Conservation (phyloP, 2,797 vertebrate genomes). For the Acanthurus tractus region DNA sequence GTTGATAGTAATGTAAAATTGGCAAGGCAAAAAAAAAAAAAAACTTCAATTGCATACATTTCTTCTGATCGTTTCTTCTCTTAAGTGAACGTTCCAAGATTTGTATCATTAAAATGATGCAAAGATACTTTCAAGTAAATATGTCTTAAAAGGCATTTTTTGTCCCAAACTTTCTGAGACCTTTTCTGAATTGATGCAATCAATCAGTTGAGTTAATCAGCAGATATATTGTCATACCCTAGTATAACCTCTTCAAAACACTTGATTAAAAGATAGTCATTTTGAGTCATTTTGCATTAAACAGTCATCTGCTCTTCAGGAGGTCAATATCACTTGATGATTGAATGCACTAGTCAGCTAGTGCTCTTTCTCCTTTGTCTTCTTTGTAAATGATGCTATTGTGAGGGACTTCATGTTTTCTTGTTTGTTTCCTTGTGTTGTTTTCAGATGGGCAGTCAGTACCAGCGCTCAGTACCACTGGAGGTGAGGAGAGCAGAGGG, state of each 20-base stretch:
- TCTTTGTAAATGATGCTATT: slow-evolving; percentile 52
- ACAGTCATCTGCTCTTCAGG: slow-evolving; percentile 28
- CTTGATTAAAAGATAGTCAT: slow-evolving; percentile 19
- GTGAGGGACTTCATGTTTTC: slow-evolving; percentile 45
- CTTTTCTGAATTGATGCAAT: neutral
- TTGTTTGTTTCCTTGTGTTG: slow-evolving; percentile 22
- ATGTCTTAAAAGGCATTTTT: neutral
- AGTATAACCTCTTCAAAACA: neutral
- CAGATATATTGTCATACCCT: neutral
- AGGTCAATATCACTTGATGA: slow-evolving; percentile 26
- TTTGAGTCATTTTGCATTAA: slow-evolving; percentile 12
- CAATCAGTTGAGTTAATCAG: neutral
- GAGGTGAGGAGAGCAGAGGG: slow-evolving; percentile 88
- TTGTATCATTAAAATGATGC: neutral
- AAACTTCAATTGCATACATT: neutral
- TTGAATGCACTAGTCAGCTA: slow-evolving; percentile 51
- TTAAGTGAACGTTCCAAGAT: neutral
- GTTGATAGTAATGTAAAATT: no score
- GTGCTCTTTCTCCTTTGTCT: slow-evolving; percentile 49
- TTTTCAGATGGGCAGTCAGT: slow-evolving; percentile 86
- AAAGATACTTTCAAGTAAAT: neutral
- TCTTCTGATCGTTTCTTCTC: neutral
- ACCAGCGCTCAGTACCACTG: slow-evolving; percentile 85
- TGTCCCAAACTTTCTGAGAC: neutral
- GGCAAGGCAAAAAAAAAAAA: no score